Conservation (phyloP, 2,888 invertebrate genomes). For the Deilephila elpenor region DNA sequence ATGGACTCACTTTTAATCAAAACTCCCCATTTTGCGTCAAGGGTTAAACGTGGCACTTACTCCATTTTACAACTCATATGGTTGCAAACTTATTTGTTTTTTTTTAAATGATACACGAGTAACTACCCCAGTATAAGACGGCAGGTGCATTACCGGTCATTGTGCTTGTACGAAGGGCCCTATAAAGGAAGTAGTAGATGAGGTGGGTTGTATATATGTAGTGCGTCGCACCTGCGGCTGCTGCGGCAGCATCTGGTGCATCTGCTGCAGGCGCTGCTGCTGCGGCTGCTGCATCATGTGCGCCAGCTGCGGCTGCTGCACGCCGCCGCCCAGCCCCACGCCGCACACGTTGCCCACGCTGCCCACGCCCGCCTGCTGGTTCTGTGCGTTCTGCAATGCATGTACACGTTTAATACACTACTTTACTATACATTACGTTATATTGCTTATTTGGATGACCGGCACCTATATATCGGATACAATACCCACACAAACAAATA, state of each 20-base stretch:
- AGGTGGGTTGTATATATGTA: not conserved
- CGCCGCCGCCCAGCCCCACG: slow-evolving; percentile 59
- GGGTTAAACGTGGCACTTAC: too few species aligned
- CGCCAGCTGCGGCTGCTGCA: slow-evolving; percentile 80
- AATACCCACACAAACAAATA: too few species aligned
- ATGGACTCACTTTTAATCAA: too few species aligned
- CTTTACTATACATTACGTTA: too few species aligned
- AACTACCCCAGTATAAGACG: too few species aligned
- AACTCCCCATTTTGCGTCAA: too few species aligned
- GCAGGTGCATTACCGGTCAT: not conserved
- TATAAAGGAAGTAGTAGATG: not conserved
- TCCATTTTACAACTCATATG: too few species aligned
- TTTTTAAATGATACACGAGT: too few species aligned
- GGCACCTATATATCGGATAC: too few species aligned
- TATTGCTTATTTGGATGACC: too few species aligned
- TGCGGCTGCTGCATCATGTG: slow-evolving; percentile 86
- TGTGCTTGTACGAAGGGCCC: not conserved
- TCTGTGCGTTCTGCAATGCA: slow-evolving; percentile 75
- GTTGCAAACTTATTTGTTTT: too few species aligned
- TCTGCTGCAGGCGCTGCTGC: slow-evolving; percentile 83
- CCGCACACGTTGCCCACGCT: slow-evolving; percentile 58
- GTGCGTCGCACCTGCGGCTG: slow-evolving; percentile 80
- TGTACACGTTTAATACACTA: too few species aligned
- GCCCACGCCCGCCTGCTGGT: slow-evolving; percentile 67
- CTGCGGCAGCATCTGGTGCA: slow-evolving; percentile 84